Evolutionary conservation across 2,797 vertebrate genomes (phyloP), one percentile per base, ranked within the genome.

Genomic region (Prionace glauca): DNA sequence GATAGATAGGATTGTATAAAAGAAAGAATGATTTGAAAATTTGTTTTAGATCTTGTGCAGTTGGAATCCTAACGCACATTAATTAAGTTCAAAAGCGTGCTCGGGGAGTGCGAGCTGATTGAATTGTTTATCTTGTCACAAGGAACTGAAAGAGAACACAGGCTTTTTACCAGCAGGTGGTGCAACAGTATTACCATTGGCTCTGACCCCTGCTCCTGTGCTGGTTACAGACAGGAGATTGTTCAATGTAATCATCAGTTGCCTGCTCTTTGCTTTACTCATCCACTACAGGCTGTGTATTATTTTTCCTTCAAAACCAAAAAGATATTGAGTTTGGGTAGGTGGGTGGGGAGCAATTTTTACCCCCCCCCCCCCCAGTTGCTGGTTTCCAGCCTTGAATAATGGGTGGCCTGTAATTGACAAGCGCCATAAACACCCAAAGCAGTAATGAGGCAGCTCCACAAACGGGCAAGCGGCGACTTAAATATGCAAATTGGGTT

Each of bases 131-230:
- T 97, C 96, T 97, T 97, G 95, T 96, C 96, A 97, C 96, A 97
- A 97, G 97, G 96, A 96, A 97, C 97, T 97, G 96, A 97, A 77
- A 97, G 97, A 97, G 97, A 97, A 97, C 97, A 96, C 62, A 96
- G 96, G 97, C 97, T 97, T 98, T 97, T 97, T 97, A 97, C 97
- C 98, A 98, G 98, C 97, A 98, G 98, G 98, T 98, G 98, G 98
- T 97, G 98, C 98, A 97, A 98, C 97, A 98, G 98, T 97, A 98
- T 98, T 97, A 98, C 97, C 97, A 97, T 98, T 98, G 97, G 97
- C 97, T 97, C 96, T 97, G 97, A 97, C 98, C 97, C 96, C 96
- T 67, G 96, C 71, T 96, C 94, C 0, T 96, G 94, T 96, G 96
- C 96, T 96, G 96, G 96, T 96, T 96, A 97, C 97, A 97, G 97